Evolutionary conservation across 2,888 invertebrate species (phyloP).

Genomic region (Agonopterix subpropinquella): DNA sequence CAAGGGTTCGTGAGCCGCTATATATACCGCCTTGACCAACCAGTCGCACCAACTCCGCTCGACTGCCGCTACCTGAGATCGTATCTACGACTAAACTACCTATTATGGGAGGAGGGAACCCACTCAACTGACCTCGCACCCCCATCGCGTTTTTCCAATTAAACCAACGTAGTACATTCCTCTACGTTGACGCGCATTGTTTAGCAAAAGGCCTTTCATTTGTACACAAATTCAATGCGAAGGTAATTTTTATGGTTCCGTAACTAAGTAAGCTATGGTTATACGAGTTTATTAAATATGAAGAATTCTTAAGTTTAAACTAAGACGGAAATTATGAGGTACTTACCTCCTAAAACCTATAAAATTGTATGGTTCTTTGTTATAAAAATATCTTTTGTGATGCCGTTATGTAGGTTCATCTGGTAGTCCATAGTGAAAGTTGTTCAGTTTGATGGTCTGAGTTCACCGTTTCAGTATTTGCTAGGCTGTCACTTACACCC

Average conservation of each 20-base stretch:
- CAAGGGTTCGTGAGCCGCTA: conserved; percentile 14
- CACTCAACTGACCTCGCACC: conserved; percentile 72
- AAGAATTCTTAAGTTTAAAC: no score
- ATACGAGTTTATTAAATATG: no score
- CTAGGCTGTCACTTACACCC: no score
- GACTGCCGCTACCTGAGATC: conserved; percentile 55
- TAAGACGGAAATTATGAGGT: no score
- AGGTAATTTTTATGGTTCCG: conserved; percentile 5
- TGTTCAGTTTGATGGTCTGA: no score
- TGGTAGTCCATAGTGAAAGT: no score
- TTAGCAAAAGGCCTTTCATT: conserved; percentile 32
- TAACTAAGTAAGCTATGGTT: neutral
- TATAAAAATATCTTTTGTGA: no score
- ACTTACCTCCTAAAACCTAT: no score
- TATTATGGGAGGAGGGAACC: conserved; percentile 67
- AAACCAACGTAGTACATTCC: conserved; percentile 57
- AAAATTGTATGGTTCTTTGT: no score
- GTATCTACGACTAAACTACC: conserved; percentile 36
- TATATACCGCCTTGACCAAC: conserved; percentile 30
- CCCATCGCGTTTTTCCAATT: conserved; percentile 74
- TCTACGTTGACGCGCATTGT: conserved; percentile 58
- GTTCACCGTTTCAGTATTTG: no score
- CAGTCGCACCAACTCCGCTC: conserved; percentile 43
- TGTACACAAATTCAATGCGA: conserved; percentile 16
- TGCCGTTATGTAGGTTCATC: no score